Evolutionary conservation across 2,113 vertebrate genomes (phyloP).

Genomic region (Phalacrocorax brasilianus): DNA sequence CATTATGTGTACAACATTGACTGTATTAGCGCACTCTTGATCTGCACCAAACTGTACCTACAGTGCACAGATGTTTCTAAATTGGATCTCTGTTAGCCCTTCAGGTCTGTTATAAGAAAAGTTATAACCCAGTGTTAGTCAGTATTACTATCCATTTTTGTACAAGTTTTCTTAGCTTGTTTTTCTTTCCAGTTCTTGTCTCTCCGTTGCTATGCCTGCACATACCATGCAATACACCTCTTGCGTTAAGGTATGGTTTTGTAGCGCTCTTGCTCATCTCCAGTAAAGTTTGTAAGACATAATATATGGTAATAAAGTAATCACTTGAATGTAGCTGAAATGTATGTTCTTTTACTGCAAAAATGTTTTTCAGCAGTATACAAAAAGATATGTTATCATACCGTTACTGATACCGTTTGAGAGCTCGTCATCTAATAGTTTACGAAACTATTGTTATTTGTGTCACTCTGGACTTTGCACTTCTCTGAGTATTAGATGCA

Average conservation of each 20-base stretch:
- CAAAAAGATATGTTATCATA: background rate
- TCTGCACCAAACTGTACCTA: slow-evolving; percentile 25
- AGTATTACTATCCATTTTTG: slow-evolving; percentile 70
- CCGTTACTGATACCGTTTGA: slow-evolving; percentile 12
- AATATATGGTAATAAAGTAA: slow-evolving; percentile 80
- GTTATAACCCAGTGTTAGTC: slow-evolving; percentile 59
- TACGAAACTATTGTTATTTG: slow-evolving; percentile 43
- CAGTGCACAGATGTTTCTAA: slow-evolving; percentile 36
- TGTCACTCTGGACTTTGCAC: slow-evolving; percentile 64
- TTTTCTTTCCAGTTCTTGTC: background rate
- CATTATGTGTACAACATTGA: slow-evolving; percentile 36
- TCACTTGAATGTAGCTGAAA: slow-evolving; percentile 70
- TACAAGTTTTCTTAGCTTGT: slow-evolving; percentile 57
- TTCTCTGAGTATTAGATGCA: slow-evolving; percentile 55
- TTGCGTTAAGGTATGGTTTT: slow-evolving; percentile 69
- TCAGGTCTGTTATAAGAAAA: slow-evolving; percentile 29
- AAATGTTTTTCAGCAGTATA: slow-evolving; percentile 49
- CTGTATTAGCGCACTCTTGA: slow-evolving; percentile 50
- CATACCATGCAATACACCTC: slow-evolving; percentile 61
- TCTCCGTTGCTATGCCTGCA: slow-evolving; percentile 59
- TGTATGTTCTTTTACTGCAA: slow-evolving; percentile 61
- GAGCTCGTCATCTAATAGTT: slow-evolving; percentile 36
- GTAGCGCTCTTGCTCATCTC: slow-evolving; percentile 67
- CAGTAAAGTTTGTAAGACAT: slow-evolving; percentile 71
- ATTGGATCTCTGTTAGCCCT: slow-evolving; percentile 16